Base-by-base conservation (phyloP, 2,113 vertebrate species). In the Atlantisia rogersi region DNA sequence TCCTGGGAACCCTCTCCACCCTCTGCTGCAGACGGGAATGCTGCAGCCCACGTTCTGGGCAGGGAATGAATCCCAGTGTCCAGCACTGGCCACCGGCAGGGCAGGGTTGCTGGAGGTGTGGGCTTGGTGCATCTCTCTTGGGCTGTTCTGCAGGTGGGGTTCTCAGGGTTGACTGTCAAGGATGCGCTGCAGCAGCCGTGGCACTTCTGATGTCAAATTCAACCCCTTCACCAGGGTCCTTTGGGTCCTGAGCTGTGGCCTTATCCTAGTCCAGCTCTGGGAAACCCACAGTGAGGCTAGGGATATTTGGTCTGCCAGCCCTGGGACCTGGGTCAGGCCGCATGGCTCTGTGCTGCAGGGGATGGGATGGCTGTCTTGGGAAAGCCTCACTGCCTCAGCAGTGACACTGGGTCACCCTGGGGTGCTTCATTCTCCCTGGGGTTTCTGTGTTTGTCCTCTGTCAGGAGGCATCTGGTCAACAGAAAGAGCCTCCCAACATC, bases 351-450 rank as follows among this genome's bases (percentile, higher is more conserved):
- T 91, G 59, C 63, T 7, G 0, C 44, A 59, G 42, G 63, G 22
- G 31, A 32, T 0, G 1, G 35, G 29, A 24, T n/a, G 69, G 70
- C 85, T 0, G 0, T 58, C 37, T 60, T 85, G 91, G 62, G 70
- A 64, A 39, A 79, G 31, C 62, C 64, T 82, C n/a, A 11, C 14
- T 0, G 4, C 31, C 58, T 59, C 17, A 3, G 26, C 10, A 8
- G 46, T 21, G 44, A n/a, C 2, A 1, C 4, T 28, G 21, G 46
- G 22, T 82, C 62, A 52, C 32, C 70, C 13, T 37, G 22, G 53
- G 64, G 35, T 26, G 12, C 64, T 83, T 76, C 10, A 5, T 39
- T 39, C 50, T 88, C 53, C 52, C 67, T 35, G 50, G 48, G 50
- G 40, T 15, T 76, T 42, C 32, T 69, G 9, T 91, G 74, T 46